Base-by-base conservation (phyloP, 2,888 invertebrate species). In the Luperina testacea region DNA sequence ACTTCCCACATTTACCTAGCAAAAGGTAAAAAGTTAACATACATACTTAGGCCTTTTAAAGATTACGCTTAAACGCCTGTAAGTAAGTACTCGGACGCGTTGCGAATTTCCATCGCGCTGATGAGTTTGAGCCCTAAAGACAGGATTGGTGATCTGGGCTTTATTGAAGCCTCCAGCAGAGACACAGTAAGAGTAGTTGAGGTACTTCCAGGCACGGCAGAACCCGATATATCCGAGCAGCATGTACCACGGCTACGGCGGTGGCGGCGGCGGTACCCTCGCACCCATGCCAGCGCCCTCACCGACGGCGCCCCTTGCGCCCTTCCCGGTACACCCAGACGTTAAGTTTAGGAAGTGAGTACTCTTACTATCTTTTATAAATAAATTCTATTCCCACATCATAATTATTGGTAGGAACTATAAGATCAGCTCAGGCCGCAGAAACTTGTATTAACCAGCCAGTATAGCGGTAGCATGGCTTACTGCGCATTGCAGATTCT, bases 301-400 rank as follows among this genome's bases (percentile, higher is more conserved):
- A 69, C 96, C 97, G 85, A 95, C 95, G 17, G 92, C 96, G 27
- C 93, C 97, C 48, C 92, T 97, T 86, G 97, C 97, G 83, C 97
- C 96, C 61, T 98, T 98, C 94, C 99, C 99, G 11, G 98, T 99
- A 75, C 98, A 99, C 94, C 99, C 99, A 0, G 99, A 99, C 94
- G 99, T 99, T n/a, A 98, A 98, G 92, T 98, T 99, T 89, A 99
- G 99, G 93, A 96, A 96, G 96, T 97, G 2, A 42, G 24, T 57
- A n/a, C 57, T 24, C 7, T 78, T 11, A 38, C 13, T 5, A n/a
- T 57, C 2, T 48, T 42, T 57, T 42, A 42, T 13, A 24, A 57
- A 27, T 42, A 42, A 7, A 72, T 27, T 27, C 1, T 17, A 32
- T 72, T 38, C 32, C 0, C 24, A 32, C 15, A 24, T 45, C 24